These are phyloP conservation scores for Psettodes erumei DNA, from an alignment of 2,113 vertebrate species.

Conservation along the genomic window DNA sequence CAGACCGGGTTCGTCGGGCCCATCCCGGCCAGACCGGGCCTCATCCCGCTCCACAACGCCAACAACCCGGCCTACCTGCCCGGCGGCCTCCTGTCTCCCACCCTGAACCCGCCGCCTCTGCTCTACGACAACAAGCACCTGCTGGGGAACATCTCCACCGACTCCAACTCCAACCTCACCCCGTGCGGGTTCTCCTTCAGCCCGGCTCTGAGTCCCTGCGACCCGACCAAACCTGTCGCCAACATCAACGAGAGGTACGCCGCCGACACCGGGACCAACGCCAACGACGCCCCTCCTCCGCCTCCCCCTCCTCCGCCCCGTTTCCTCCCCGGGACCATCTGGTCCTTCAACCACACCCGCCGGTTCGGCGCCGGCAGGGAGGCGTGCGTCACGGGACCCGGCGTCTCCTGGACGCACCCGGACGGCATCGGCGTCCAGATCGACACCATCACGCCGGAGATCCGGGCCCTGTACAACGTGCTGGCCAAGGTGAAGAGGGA, in stretches of 20 bases:
- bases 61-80: slow-evolving; percentile 69
- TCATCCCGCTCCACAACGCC: slow-evolving; percentile 64
- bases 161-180: slow-evolving; percentile 76
- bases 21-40: slow-evolving; percentile 55
- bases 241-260: slow-evolving; percentile 69
- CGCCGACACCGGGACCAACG: slow-evolving; percentile 14
- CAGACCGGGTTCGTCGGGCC: slow-evolving; percentile 81
- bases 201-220: slow-evolving; percentile 59
- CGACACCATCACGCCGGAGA: slow-evolving; percentile 87
- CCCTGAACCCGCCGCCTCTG: slow-evolving; percentile 60
- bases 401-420: slow-evolving; percentile 79
- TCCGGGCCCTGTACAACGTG: slow-evolving; percentile 86
- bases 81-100: slow-evolving; percentile 72
- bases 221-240: slow-evolving; percentile 26
- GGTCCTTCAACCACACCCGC: slow-evolving; percentile 86
- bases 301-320: slow-evolving; percentile 70
- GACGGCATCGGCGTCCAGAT: slow-evolving; percentile 86
- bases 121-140: slow-evolving; percentile 49
- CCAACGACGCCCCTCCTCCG: slow-evolving; percentile 26
- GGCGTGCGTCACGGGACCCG: slow-evolving; percentile 79
- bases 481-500: slow-evolving; percentile 86
- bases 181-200: slow-evolving; percentile 32
- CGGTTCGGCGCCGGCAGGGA: slow-evolving; percentile 81
- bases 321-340: slow-evolving; percentile 83
- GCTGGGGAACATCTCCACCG: slow-evolving; percentile 46